A percentile compares a stretch with the other conserved stretches of the same genome.
phyloP scores from a whole-genome alignment of 1,140 invertebrate species.

The Aphelenchoides besseyi region DNA sequence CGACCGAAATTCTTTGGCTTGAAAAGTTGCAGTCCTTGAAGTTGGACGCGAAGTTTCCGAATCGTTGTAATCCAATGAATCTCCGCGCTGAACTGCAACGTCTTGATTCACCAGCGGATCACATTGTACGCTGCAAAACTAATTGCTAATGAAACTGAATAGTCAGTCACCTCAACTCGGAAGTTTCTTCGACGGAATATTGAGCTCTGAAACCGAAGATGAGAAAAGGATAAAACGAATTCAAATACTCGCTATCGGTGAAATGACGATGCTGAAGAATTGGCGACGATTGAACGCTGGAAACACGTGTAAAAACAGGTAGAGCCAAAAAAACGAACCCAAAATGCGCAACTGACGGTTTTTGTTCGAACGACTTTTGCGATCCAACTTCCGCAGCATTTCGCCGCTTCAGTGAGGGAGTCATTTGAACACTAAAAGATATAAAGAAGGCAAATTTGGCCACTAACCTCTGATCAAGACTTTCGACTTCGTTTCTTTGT shows the following conservation, averaged over 20 bases:
- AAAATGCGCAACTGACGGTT: neutral
- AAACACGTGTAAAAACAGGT: neutral
- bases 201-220: too few relatives aligned
- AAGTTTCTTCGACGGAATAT: too few relatives aligned
- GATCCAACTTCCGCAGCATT: neutral
- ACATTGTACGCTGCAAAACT: neutral
- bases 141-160: too few relatives aligned
- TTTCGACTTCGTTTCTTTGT: neutral
- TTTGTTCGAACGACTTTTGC: neutral
- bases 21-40: neutral
- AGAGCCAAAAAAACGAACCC: neutral
- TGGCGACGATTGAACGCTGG: neutral
- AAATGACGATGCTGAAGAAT: neutral
- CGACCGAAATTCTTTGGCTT: neutral
- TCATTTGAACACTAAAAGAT: neutral
- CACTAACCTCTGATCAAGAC: neutral
- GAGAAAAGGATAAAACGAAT: too few relatives aligned
- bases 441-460: neutral
- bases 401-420: neutral
- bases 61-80: neutral
- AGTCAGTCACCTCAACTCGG: too few relatives aligned
- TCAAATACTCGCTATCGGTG: neutral
- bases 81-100: neutral
- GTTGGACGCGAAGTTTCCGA: neutral
- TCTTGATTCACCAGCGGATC: neutral